Base-by-base conservation (phyloP, 92 coral and sea anemone species). In the Bergia puertoricense region DNA sequence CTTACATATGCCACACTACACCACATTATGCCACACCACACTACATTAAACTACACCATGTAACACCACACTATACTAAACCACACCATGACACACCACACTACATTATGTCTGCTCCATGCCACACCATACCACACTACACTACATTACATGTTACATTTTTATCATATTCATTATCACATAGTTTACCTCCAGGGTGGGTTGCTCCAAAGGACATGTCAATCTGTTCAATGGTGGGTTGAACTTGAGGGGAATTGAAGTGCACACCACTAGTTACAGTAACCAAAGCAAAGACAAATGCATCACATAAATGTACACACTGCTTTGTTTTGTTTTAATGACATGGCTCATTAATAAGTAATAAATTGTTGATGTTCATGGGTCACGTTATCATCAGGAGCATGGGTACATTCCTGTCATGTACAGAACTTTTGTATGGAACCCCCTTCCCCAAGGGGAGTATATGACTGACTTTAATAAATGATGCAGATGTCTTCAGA, bases 201-300 rank as follows among this genome's bases (percentile, higher is more conserved):
- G 99, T 97, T 13, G 99, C 99, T 75, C 99, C 99, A 90, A 97
- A 97, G 8, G 99, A 97, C 94, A 95, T 96, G 86, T 97, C 99
- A 87, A 97, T 95, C 79, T 97, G 99, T 76, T 97, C 99, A 81
- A 97, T 97, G 66, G 99, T 97, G 68, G 99, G 99, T 81, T 95
- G 98, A 38, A 97, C 96, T 90, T 95, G 99, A 56, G 96, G 98
- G n/a, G 99, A 92, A 90, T 97, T 97, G 76, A 97, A 97, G 86
- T 97, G 99, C 46, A 95, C 98, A 50, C 99, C 99, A 92, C 99
- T 97, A 56, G 22, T 45, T 48, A 84, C 20, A 74, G 42, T n/a
- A 72, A 62, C 8, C 75, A 57, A 72, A 38, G 3, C 14, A 14
- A 48, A 15, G 9, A 48, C 68, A 38, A 18, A 54, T 18, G n/a